phyloP scores from a whole-genome alignment of 2,797 vertebrate species.

The Phylloscopus collybita region DNA sequence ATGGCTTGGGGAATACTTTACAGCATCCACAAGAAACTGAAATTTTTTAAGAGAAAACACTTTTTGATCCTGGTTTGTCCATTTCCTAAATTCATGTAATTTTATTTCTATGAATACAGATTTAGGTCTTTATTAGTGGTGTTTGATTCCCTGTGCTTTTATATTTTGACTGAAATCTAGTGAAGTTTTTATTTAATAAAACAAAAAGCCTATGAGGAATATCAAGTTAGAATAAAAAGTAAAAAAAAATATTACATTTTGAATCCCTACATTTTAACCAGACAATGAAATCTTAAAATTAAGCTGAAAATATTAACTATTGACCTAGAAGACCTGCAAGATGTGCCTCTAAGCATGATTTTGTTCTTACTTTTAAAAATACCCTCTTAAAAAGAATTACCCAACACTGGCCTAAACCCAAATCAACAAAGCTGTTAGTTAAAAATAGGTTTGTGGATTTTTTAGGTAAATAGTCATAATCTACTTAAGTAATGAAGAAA shows the following conservation, averaged over 20 bases:
- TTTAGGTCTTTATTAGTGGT: not conserved
- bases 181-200: not conserved
- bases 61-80: not conserved
- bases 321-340: not conserved
- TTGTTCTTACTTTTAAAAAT: not conserved
- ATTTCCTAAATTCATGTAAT: not conserved
- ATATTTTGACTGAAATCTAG: not conserved
- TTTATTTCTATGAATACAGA: not conserved
- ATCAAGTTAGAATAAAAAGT: not conserved
- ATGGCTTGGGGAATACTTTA: not conserved
- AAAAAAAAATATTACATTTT: not conserved
- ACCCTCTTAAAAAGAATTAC: not conserved
- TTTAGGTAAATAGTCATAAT: not conserved
- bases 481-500: not conserved
- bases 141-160: not conserved
- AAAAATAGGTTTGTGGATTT: not conserved
- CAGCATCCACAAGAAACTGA: not conserved
- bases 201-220: not conserved
- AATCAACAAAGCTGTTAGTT: not conserved
- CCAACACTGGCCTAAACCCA: not conserved
- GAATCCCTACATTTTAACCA: not conserved
- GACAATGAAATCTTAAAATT: not conserved
- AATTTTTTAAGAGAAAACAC: fast-evolving
- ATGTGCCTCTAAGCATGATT: not conserved
- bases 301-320: not conserved